These are phyloP conservation scores for Xanthorhoe designata DNA, from an alignment of 2,888 invertebrate genomes.

Conservation along the genomic window DNA sequence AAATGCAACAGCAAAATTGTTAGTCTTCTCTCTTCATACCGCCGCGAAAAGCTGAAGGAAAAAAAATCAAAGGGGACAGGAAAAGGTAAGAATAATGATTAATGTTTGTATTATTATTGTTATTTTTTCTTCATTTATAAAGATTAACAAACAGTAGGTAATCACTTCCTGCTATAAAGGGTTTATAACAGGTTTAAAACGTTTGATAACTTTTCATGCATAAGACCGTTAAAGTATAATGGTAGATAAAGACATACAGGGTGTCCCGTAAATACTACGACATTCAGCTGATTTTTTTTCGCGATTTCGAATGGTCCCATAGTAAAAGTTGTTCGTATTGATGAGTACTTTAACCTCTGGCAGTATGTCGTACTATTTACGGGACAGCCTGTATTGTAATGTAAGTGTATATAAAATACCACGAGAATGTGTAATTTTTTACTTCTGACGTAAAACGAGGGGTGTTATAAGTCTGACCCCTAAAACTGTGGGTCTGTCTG, in stretches of 20 bases:
- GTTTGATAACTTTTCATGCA: slow-evolving; percentile 9
- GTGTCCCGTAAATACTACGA: slow-evolving; percentile 22
- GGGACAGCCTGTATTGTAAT: slow-evolving; percentile 11
- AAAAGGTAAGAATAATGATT: slow-evolving; percentile 35
- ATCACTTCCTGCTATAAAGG: slow-evolving; percentile 3
- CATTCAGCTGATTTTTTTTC: slow-evolving; percentile 20
- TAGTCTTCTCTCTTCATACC: slow-evolving; percentile 35
- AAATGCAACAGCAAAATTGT: slow-evolving; percentile 36
- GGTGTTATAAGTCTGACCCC: slow-evolving; percentile 22
- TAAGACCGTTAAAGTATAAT: slow-evolving; percentile 15
- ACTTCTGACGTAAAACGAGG: slow-evolving; percentile 20
- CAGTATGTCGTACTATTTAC: slow-evolving; percentile 22
- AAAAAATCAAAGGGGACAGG: slow-evolving; percentile 36
- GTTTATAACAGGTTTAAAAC: slow-evolving; percentile 1
- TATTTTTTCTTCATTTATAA: slow-evolving; percentile 20
- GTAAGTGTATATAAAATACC: slow-evolving; percentile 18
- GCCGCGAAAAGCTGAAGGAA: slow-evolving; percentile 37
- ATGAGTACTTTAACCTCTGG: slow-evolving; percentile 17
- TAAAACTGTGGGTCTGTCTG: slow-evolving; percentile 22
- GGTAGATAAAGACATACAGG: slow-evolving; percentile 23
- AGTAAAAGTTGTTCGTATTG: slow-evolving; percentile 17
- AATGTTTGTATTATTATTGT: too few relatives aligned
- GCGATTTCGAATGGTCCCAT: slow-evolving; percentile 5
- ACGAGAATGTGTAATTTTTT: slow-evolving; percentile 21
- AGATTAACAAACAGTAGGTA: slow-evolving; percentile 20